Evolutionary conservation across 2,888 invertebrate species (phyloP).

Genomic region (Calameuta filiformis): DNA sequence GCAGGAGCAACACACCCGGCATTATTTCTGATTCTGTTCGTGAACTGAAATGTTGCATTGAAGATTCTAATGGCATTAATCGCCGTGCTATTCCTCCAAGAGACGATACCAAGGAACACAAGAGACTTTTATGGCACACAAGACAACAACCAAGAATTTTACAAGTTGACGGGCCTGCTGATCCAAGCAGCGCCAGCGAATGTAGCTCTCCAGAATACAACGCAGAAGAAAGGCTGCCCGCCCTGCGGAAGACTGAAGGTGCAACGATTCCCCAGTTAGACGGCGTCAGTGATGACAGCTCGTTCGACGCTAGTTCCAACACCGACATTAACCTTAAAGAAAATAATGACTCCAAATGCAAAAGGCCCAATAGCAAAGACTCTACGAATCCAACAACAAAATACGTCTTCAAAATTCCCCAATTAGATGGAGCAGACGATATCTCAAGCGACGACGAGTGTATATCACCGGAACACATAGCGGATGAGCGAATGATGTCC

Average conservation of each 20-base stretch:
- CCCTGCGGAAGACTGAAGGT: slow-evolving; percentile 9
- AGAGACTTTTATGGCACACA: slow-evolving; percentile 62
- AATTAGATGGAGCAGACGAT: slow-evolving; percentile 78
- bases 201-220: slow-evolving; percentile 64
- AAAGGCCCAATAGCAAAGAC: neutral
- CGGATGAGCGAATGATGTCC: slow-evolving; percentile 26
- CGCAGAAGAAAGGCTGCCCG: slow-evolving; percentile 47
- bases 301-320: slow-evolving; percentile 48
- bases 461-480: slow-evolving; percentile 34
- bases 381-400: neutral
- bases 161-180: slow-evolving; percentile 71
- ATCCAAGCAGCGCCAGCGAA: slow-evolving; percentile 68
- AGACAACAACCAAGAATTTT: slow-evolving; percentile 67
- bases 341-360: slow-evolving; percentile 50
- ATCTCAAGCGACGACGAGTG: slow-evolving; percentile 68
- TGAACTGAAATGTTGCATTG: slow-evolving; percentile 54
- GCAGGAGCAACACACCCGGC: slow-evolving; percentile 49
- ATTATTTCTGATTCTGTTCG: slow-evolving; percentile 52
- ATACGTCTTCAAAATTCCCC: slow-evolving; percentile 67
- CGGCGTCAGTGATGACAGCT: slow-evolving; percentile 36
- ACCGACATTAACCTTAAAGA: slow-evolving; percentile 60
- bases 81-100: slow-evolving; percentile 42
- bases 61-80: slow-evolving; percentile 42
- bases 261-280: slow-evolving; percentile 40
- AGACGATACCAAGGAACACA: slow-evolving; percentile 62